A percentile compares a stretch with the other conserved stretches of the same genome.
Evolutionary conservation across 2,797 vertebrate species (phyloP).

Genomic region (Heliangelus exortis): DNA sequence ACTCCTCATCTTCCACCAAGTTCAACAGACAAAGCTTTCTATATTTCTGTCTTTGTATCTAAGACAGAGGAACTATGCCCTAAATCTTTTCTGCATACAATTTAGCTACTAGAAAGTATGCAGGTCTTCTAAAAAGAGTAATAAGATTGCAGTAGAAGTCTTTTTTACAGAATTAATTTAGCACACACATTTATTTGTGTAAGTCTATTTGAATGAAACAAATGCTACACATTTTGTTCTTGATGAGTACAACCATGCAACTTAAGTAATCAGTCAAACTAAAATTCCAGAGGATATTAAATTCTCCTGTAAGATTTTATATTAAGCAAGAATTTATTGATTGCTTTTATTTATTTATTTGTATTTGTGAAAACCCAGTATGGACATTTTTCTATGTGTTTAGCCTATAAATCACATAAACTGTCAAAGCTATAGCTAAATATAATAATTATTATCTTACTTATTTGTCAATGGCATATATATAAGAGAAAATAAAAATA

Average conservation of each 20-base stretch:
- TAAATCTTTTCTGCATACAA: background rate
- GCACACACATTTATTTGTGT: background rate
- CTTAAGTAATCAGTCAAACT: background rate
- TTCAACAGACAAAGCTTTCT: background rate
- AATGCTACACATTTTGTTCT: background rate
- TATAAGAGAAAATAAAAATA: background rate
- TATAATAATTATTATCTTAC: background rate
- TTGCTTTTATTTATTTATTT: background rate
- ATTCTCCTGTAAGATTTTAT: background rate
- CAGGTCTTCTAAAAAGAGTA: background rate
- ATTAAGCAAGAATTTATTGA: background rate
- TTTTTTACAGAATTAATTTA: background rate
- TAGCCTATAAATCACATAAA: background rate
- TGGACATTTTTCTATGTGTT: background rate
- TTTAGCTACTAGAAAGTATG: background rate
- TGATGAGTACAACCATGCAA: background rate
- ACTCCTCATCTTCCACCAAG: background rate
- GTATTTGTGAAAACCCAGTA: background rate
- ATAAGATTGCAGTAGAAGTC: background rate
- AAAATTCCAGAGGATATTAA: conserved; percentile 7
- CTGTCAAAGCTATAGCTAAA: background rate
- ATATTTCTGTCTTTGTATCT: background rate
- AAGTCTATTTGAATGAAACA: background rate
- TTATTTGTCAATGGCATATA: background rate
- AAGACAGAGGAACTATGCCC: background rate